Evolutionary conservation across 2,888 invertebrate genomes (phyloP), one percentile per base, ranked within the genome.

Genomic region (Sepiola atlantica): DNA sequence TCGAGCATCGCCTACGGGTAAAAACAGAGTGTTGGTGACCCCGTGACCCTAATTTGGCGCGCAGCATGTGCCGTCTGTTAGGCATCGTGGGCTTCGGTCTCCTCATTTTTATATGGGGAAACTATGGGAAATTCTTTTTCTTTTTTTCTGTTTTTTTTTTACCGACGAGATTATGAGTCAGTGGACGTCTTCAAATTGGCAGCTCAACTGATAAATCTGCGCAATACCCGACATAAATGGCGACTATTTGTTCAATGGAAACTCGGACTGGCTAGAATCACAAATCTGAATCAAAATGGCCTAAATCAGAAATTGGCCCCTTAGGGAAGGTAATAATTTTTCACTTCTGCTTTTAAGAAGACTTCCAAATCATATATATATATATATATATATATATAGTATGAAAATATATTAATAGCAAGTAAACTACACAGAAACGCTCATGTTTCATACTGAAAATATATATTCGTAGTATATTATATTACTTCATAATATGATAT

Each of bases 181-280:
- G 77, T n/a, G 77, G 77, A 77, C 77, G 77, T n/a, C 77, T 77
- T n/a, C 77, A n/a, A 77, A 77, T 18, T 77, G 77, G 77, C 77
- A 77, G 77, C n/a, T 77, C 77, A 77, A 77, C 77, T 77, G 77
- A 77, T 77, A 77, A 77, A 77, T 77, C 28, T 77, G n/a, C n/a
- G n/a, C n/a, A 45, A 77, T 32, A 14, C 77, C n/a, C 77, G 45
- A 16, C n/a, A 3, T 16, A 16, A 77, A 77, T 77, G 77, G 32
- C 77, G n/a, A n/a, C 1, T n/a, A 32, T 77, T n/a, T 45, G 45
- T 77, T 77, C 77, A n/a, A 77, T 77, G 77, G n/a, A 77, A 77
- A 77, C n/a, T 16, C 77, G 77, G n/a, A 16, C 77, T 14, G n/a
- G n/a, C n/a, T 77, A 4, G n/a, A 77, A n/a, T 32, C n/a, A 77